Conservation (phyloP, 2,888 invertebrate species). For the Caenorhabditis becei region DNA sequence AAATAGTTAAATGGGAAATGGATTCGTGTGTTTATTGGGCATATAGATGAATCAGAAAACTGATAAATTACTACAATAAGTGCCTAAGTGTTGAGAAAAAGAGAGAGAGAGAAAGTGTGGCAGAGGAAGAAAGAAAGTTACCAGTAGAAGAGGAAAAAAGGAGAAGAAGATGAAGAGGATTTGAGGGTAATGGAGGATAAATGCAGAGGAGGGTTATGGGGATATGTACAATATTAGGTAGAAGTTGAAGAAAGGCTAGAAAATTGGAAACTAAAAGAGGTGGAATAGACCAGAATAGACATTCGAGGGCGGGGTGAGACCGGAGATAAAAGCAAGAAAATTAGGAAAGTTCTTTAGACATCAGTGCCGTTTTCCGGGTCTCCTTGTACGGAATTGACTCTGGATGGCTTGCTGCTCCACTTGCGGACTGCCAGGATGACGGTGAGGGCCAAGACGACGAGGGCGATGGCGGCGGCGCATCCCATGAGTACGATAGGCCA, state of each 20-base stretch:
- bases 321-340: constrained; percentile 3
- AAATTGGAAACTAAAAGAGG: constrained; percentile 13
- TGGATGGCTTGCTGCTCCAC: constrained; percentile 70
- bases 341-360: constrained; percentile 40
- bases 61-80: constrained; percentile 55
- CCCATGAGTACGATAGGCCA: constrained; percentile 69
- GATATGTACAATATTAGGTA: constrained; percentile 32
- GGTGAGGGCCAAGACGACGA: constrained; percentile 59
- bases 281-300: constrained; percentile 40
- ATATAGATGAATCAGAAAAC: constrained; percentile 19
- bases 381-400: constrained; percentile 69
- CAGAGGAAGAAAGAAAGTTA: constrained; percentile 31
- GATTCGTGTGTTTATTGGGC: constrained; percentile 36
- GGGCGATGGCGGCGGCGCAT: constrained; percentile 64
- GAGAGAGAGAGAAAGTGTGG: constrained; percentile 22
- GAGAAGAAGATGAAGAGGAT: background rate
- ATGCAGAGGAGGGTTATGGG: constrained; percentile 35
- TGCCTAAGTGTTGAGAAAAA: constrained; percentile 24
- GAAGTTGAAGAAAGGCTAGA: background rate
- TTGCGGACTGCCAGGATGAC: constrained; percentile 65
- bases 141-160: constrained; percentile 32
- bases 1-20: background rate
- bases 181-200: constrained; percentile 30
- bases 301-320: constrained; percentile 40
- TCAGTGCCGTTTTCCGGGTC: constrained; percentile 69